Evolutionary conservation across 2,113 vertebrate genomes (phyloP), one percentile per base, ranked within the genome.

Genomic region (Phalacrocorax aristotelis): DNA sequence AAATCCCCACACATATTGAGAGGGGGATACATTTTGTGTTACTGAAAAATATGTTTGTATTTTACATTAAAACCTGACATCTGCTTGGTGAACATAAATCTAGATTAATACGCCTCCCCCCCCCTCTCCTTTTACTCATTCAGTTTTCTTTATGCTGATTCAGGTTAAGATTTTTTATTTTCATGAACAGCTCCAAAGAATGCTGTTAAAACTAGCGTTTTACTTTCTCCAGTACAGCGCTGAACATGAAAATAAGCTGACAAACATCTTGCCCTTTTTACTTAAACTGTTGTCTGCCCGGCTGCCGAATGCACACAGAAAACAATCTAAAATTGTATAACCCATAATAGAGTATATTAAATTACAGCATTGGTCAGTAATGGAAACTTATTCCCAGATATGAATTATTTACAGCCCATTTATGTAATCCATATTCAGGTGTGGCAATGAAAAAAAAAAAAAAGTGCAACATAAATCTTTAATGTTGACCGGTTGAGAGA

Each of bases 391-490:
- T 99, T 98, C 98, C 98, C 98, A 98, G 97, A 98, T 99, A 99
- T 99, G 98, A 99, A 99, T 99, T 99, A 99, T 99, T 99, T 99
- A 99, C 99, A 99, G 97, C 98, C 99, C 99, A 99, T 99, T 99
- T 99, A 99, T 98, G 99, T 98, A 99, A 99, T 99, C 99, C 98
- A 99, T 99, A 99, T 99, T 99, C 99, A 99, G 99, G 99, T 99
- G 99, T 99, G 99, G 98, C 98, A 97, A 96, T 98, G 97, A 95
- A 98, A 98, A 99, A 93, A 91, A 92, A 93, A 91, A 92, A 70
- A 91, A 99, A 98, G 98, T 98, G 97, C 98, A 97, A 97, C 98
- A 99, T 98, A 98, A 98, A 98, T 99, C 99, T 99, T 99, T 99
- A 99, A 99, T 99, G 98, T 84, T 98, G 98, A 97, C 98, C 95